A percentile compares a stretch with the other conserved stretches of the same genome.
Evolutionary conservation across 1,140 invertebrate genomes (phyloP).

Genomic region (Vanessa tameamea): DNA sequence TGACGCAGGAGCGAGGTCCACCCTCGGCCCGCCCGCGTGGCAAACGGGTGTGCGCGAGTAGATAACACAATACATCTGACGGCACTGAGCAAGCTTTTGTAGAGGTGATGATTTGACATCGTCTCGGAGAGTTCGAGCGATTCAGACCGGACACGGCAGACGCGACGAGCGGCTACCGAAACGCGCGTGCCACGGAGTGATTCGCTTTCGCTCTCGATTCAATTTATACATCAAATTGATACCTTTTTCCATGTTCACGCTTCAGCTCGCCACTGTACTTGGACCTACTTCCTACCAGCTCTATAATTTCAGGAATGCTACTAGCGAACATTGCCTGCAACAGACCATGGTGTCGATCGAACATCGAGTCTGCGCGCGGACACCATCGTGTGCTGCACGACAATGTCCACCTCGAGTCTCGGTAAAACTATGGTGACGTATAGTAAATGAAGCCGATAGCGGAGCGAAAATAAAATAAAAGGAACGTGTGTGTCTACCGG

Average conservation of each 20-base stretch:
- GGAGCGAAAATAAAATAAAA: constrained; percentile 78
- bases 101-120: constrained; percentile 71
- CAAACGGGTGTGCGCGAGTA: constrained; percentile 73
- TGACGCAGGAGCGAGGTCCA: constrained; percentile 45
- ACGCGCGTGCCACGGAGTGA: constrained; percentile 53
- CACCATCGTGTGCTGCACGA: constrained; percentile 79
- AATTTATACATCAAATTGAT: constrained; percentile 91
- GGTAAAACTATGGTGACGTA: constrained; percentile 73
- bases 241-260: constrained; percentile 98
- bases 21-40: constrained; percentile 41
- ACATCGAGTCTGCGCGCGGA: constrained; percentile 63
- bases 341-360: constrained; percentile 80
- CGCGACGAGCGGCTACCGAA: constrained; percentile 1
- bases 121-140: constrained; percentile 69
- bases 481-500: constrained; percentile 77
- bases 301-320: constrained; percentile 99
- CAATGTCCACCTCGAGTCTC: constrained; percentile 75
- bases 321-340: constrained; percentile 98
- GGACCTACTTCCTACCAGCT: constrained; percentile 98
- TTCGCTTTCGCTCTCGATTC: constrained; percentile 70
- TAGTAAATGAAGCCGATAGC: constrained; percentile 75
- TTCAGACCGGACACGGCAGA: constrained; percentile 52
- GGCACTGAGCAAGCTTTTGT: constrained; percentile 79
- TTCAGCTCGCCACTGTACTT: constrained; percentile 99
- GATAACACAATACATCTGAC: constrained; percentile 82